A percentile compares a stretch with the other conserved stretches of the same genome.
These are phyloP conservation scores for Chlorops oryzae DNA, from an alignment of 1,140 invertebrate species.

Conservation along the genomic window DNA sequence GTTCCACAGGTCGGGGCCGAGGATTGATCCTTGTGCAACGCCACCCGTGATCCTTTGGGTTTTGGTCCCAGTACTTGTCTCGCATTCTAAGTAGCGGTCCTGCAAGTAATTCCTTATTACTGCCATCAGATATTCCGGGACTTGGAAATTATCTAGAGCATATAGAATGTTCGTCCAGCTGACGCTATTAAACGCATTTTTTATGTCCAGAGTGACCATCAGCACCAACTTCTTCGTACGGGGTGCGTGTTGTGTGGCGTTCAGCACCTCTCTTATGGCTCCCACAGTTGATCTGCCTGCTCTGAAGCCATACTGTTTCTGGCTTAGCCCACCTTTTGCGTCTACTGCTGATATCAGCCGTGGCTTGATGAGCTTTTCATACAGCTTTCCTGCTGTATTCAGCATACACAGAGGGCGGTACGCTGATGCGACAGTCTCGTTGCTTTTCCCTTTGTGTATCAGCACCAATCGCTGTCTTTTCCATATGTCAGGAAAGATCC, in stretches of 20 bases:
- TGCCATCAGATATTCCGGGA: neutral
- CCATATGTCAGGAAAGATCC: neutral
- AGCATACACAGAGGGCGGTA: slow-evolving; percentile 1
- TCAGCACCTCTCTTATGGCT: neutral
- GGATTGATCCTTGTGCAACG: neutral
- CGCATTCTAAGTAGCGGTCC: neutral
- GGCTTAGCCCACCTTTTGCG: too few relatives aligned
- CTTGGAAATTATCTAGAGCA: neutral
- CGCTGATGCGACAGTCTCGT: neutral
- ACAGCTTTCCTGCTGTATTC: neutral
- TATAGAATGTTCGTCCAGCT: neutral
- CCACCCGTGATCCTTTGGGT: neutral
- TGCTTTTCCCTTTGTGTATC: neutral
- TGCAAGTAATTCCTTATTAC: neutral
- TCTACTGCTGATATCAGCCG: too few relatives aligned
- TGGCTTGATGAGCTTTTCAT: too few relatives aligned
- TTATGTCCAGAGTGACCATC: neutral
- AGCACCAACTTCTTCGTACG: neutral
- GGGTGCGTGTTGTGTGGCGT: too few relatives aligned
- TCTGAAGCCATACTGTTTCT: too few relatives aligned
- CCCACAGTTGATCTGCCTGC: neutral
- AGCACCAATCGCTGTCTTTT: neutral
- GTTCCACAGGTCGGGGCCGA: neutral
- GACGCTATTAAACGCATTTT: neutral
- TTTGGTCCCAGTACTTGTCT: neutral